phyloP scores from a whole-genome alignment of 2,797 vertebrate genomes.

The Xiphophorus birchmanni region DNA sequence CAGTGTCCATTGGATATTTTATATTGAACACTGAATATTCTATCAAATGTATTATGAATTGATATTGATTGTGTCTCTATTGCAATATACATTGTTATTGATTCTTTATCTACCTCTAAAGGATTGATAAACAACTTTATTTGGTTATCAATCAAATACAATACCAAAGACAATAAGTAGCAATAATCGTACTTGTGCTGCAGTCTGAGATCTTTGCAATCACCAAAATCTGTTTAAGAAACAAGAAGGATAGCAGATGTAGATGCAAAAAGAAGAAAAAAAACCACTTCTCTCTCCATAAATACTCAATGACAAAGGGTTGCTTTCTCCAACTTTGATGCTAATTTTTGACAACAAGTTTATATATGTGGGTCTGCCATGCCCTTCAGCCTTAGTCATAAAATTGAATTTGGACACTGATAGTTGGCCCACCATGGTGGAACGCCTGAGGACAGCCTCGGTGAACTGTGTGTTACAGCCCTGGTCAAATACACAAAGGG shows the following conservation, averaged over 20 bases:
- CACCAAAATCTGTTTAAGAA: background rate
- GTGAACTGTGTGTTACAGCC: conserved; percentile 52
- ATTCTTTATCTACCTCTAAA: background rate
- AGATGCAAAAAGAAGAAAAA: conserved; percentile 9
- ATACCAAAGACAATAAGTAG: background rate
- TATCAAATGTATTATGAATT: too few relatives aligned
- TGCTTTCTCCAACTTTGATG: conserved; percentile 51
- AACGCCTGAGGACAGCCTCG: conserved; percentile 65
- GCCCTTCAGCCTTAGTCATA: conserved; percentile 68
- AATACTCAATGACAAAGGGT: conserved; percentile 46
- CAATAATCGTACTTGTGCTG: background rate
- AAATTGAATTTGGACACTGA: conserved; percentile 67
- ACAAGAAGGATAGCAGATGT: conserved; percentile 26
- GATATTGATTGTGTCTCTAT: too few relatives aligned
- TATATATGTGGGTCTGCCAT: conserved; percentile 46
- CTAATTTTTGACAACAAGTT: conserved; percentile 50
- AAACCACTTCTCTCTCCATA: conserved; percentile 24
- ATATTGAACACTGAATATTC: too few relatives aligned
- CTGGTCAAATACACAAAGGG: conserved; percentile 52
- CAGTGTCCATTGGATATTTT: too few relatives aligned
- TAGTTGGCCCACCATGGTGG: conserved; percentile 71
- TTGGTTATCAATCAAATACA: too few relatives aligned
- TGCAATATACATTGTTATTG: too few relatives aligned
- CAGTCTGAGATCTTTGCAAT: background rate
- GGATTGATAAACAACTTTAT: background rate